Evolutionary conservation across 2,888 invertebrate genomes (phyloP), one percentile per base, ranked within the genome.

Genomic region (Periphyllus acericola): DNA sequence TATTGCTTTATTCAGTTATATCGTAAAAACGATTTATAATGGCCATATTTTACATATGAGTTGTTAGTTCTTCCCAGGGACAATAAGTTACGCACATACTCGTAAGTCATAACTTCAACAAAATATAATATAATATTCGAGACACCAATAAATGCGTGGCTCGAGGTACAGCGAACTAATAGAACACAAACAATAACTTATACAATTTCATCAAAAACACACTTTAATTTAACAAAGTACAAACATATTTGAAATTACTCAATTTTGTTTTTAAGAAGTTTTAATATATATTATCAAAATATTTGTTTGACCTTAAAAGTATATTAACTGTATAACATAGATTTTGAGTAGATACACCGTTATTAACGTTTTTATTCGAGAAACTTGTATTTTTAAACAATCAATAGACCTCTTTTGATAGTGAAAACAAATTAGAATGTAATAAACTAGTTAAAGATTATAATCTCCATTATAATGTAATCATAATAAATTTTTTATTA

Each of bases 21-120:
- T 84, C 68, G 46, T 66, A 68, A 84, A 84, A 76, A 76, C 84
- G 76, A 84, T 84, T 84, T 84, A 84, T 84, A 84, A 76, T 84
- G 46, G 76, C 11, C 32, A 84, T 84, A 84, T 84, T 76, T 84
- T 84, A 84, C 68, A n/a, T 66, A 3, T 21, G 40, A 80, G 40
- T 32, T 40, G 87, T 79, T 86, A 60, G 55, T 87, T 40, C 79
- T 72, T 87, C 80, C 55, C 14, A 66, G 80, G 80, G 80, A 74
- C 80, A 87, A 87, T 80, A 81, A 87, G 72, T 74, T 55, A 68
- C 55, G 40, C 74, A n/a, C 74, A 66, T 74, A n/a, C n/a, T n/a
- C n/a, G n/a, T n/a, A 80, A 87, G 52, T 87, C 72, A 60, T 74
- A 81, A 81, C 29, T 74, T 80, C 60, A 36, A 81, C 74, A 84